Evolutionary conservation across 2,797 vertebrate genomes (phyloP).

Genomic region (Apogon hyalosoma): DNA sequence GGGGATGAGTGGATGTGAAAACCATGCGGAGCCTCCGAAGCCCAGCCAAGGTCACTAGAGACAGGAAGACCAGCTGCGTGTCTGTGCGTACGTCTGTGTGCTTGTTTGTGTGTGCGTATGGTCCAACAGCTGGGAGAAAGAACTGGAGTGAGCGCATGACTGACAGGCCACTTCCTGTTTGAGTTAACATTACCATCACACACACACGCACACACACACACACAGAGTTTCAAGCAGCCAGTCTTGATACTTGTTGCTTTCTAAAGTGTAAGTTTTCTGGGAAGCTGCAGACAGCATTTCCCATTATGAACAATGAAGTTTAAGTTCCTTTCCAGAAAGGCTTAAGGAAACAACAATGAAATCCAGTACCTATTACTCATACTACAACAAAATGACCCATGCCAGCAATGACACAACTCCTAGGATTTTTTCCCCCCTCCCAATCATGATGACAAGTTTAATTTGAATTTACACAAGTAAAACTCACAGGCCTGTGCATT

Average conservation of each 20-base stretch:
- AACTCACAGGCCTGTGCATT: slow-evolving; percentile 64
- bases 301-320: slow-evolving; percentile 62
- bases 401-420: slow-evolving; percentile 78
- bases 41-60: slow-evolving; percentile 78
- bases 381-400: slow-evolving; percentile 67
- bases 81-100: slow-evolving; percentile 54
- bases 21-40: slow-evolving; percentile 66
- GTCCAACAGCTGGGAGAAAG: slow-evolving; percentile 78
- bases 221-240: slow-evolving; percentile 25
- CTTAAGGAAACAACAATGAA: slow-evolving; percentile 69
- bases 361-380: slow-evolving; percentile 75
- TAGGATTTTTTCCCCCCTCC: slow-evolving; percentile 41
- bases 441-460: slow-evolving; percentile 71
- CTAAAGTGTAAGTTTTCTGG: slow-evolving; percentile 63
- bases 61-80: slow-evolving; percentile 80
- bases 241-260: slow-evolving; percentile 31
- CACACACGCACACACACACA: slow-evolving; percentile 15
- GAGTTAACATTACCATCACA: slow-evolving; percentile 74
- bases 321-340: slow-evolving; percentile 56
- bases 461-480: slow-evolving; percentile 78
- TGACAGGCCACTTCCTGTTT: slow-evolving; percentile 84
- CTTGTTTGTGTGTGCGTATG: slow-evolving; percentile 66
- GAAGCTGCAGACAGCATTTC: slow-evolving; percentile 67
- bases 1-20: slow-evolving; percentile 76
- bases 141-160: slow-evolving; percentile 68